Evolutionary conservation across 2,888 invertebrate species (phyloP), one percentile per base, ranked within the genome.

Genomic region (Stegana nigrithorax): DNA sequence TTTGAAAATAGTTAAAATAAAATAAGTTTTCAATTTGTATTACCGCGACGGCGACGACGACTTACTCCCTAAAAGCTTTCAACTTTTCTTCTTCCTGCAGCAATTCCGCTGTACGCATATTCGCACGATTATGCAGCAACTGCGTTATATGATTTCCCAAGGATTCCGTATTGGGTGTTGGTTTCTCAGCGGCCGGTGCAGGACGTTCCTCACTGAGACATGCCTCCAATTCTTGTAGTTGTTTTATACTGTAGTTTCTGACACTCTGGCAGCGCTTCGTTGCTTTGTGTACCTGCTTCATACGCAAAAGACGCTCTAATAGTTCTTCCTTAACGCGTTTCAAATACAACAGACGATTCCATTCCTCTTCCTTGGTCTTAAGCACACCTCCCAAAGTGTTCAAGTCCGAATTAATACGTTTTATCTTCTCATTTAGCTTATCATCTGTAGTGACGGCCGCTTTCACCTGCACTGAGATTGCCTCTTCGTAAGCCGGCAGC

Each of bases 301-400:
- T 89, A 64, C 94, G 88, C 63, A 92, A 87, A 32, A 95, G 85
- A 69, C 94, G 87, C 6, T 92, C 86, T 56, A 92, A 86, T 21
- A 94, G 89, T 80, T 95, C 94, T 79, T 95, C 93, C 86, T 95
- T 95, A 3, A 94, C 88, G 82, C 94, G 94, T 81, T 93, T 93
- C 70, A 94, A 86, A 76, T 93, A 91, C 12, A 95, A 83, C 59
- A 95, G 91, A 64, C 92, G 91, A 82, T 95, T 94, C 92, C 94
- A 93, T 83, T 95, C 95, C 73, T 91, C 89, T 86, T 95, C 95
- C 82, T 95, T 95, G 77, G 91, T 90, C 73, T 90, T 89, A 0
- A 94, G 91, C 57, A 94, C 86, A 73, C 91, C 92, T 67, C 91
- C 88, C 64, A 95, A 85, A 0, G 91, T 90, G 75, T 91, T 88